Evolutionary conservation across 2,113 vertebrate genomes (phyloP).

Genomic region (Prolemur simus): DNA sequence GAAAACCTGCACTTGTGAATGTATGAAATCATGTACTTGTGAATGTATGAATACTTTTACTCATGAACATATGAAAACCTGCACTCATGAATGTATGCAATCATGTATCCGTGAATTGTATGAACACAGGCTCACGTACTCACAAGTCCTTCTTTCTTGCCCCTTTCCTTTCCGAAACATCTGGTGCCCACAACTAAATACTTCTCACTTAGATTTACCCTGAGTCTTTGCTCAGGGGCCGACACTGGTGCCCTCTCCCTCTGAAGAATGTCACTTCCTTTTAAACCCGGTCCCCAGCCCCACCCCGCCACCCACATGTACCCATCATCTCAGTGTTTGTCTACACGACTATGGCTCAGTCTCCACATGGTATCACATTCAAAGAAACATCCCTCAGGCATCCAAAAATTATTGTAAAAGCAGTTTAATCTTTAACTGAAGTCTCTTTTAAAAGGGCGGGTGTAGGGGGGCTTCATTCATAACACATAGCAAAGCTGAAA

Average conservation of each 20-base stretch:
- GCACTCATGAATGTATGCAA: background rate
- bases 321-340: background rate
- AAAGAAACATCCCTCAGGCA: background rate
- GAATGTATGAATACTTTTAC: background rate
- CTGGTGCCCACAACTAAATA: background rate
- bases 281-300: background rate
- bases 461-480: background rate
- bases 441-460: background rate
- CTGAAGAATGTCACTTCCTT: background rate
- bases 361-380: fast-evolving
- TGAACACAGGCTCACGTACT: background rate
- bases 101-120: background rate
- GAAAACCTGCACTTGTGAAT: background rate
- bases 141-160: background rate
- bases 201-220: background rate
- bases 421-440: background rate
- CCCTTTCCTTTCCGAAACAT: background rate
- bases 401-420: background rate
- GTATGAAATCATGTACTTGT: background rate
- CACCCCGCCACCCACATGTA: fast-evolving
- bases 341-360: background rate
- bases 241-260: background rate
- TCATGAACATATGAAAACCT: background rate
- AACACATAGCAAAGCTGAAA: background rate
- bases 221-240: background rate